These are phyloP conservation scores for Aricia agestis DNA, from an alignment of 1,140 invertebrate species.

Conservation along the genomic window DNA sequence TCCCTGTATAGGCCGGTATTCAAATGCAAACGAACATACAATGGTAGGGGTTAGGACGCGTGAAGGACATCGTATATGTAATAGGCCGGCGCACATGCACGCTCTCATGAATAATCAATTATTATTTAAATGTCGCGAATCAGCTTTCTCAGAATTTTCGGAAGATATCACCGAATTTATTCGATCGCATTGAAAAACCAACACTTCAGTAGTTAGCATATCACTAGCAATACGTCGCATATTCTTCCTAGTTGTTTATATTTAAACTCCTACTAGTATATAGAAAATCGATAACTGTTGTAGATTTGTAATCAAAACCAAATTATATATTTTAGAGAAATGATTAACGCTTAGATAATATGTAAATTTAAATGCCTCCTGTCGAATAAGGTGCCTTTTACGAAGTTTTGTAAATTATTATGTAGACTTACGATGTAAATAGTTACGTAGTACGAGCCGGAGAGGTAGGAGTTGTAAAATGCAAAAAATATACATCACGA, in stretches of 20 bases:
- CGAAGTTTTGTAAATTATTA: conserved; percentile 73
- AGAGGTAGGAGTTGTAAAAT: conserved; percentile 63
- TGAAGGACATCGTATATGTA: conserved; percentile 73
- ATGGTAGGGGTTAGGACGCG: conserved; percentile 73
- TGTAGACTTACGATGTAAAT: conserved; percentile 69
- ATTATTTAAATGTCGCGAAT: conserved; percentile 69
- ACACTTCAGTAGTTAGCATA: conserved; percentile 30
- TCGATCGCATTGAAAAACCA: conserved; percentile 43
- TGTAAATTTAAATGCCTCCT: conserved; percentile 74
- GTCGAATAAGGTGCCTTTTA: conserved; percentile 73
- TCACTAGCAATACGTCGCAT: conserved; percentile 68
- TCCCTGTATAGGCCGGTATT: conserved; percentile 54
- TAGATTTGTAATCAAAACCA: conserved; percentile 74
- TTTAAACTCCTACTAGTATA: conserved; percentile 74
- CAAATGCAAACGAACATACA: conserved; percentile 69
- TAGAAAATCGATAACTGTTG: conserved; percentile 70
- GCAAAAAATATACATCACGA: conserved; percentile 15
- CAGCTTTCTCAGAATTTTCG: conserved; percentile 53
- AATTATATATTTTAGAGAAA: conserved; percentile 76
- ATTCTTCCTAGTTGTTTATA: conserved; percentile 75
- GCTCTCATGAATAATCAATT: conserved; percentile 73
- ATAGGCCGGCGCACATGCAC: conserved; percentile 63
- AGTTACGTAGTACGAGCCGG: conserved; percentile 63
- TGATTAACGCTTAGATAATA: conserved; percentile 71
- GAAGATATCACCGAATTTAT: conserved; percentile 33